Evolutionary conservation across 2,113 vertebrate species (phyloP).

Genomic region (Trachemys scripta): DNA sequence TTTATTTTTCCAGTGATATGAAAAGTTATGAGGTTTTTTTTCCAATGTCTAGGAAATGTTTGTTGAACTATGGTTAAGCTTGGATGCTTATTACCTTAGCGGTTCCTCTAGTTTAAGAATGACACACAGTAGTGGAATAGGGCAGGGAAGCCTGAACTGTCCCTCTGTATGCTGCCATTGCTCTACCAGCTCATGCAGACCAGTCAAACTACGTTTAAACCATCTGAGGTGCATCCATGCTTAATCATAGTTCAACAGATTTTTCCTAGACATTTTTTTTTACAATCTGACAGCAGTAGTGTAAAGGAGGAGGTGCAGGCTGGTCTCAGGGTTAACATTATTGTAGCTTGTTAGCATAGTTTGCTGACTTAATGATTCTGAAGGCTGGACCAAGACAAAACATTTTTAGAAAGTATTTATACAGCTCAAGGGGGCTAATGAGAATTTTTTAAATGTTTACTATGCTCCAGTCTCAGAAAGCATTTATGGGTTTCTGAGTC

Average conservation of each 20-base stretch:
- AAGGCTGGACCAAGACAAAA: neutral
- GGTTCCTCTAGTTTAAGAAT: neutral
- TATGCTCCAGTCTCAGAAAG: neutral
- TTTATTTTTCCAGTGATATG: conserved; percentile 35
- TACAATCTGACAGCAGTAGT: neutral
- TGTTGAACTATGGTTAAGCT: neutral
- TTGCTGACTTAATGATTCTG: neutral
- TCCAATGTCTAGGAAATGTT: neutral
- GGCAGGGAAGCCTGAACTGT: neutral
- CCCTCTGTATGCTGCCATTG: neutral
- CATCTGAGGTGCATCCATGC: neutral
- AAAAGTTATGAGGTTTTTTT: conserved; percentile 7
- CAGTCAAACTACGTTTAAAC: neutral
- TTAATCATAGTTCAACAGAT: neutral
- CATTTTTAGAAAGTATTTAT: neutral
- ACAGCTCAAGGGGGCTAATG: neutral
- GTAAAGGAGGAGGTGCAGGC: too few relatives aligned
- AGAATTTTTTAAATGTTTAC: neutral
- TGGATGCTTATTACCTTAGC: neutral
- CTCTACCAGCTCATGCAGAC: neutral
- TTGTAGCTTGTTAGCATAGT: neutral
- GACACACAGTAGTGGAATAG: neutral
- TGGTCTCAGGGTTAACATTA: neutral
- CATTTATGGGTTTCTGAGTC: neutral
- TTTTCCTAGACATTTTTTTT: neutral